phyloP scores from a whole-genome alignment of 2,113 vertebrate genomes.

The Pangasianodon hypophthalmus region DNA sequence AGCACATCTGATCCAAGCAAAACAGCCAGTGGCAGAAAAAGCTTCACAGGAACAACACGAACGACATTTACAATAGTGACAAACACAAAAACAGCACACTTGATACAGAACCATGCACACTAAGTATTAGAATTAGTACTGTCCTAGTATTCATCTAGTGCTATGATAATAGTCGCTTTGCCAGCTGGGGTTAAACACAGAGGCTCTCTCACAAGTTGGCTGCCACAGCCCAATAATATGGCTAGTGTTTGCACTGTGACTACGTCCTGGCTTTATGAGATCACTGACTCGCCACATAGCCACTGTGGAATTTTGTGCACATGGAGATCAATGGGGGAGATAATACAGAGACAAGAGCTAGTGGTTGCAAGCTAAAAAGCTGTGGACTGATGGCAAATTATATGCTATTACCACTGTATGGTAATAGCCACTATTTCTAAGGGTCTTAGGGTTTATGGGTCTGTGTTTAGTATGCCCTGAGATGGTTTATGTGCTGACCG shows the following conservation, averaged over 20 bases:
- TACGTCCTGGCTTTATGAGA: conserved; percentile 26
- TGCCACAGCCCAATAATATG: conserved; percentile 45
- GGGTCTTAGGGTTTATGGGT: conserved; percentile 8
- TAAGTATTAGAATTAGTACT: background rate
- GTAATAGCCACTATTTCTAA: background rate
- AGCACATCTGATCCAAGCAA: conserved; percentile 18
- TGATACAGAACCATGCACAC: background rate
- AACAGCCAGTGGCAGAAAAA: conserved; percentile 16
- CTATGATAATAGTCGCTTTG: background rate
- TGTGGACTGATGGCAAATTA: background rate
- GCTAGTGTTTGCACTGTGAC: conserved; percentile 60
- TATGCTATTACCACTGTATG: background rate
- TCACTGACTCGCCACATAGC: conserved; percentile 9
- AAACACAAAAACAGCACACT: background rate
- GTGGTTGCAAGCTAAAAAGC: too few species aligned
- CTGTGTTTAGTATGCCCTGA: conserved; percentile 18
- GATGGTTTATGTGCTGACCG: conserved; percentile 48
- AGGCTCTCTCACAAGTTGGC: background rate
- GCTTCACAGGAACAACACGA: background rate
- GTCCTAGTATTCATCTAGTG: background rate
- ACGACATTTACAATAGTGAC: background rate
- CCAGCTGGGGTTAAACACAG: conserved; percentile 21
- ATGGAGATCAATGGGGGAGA: background rate
- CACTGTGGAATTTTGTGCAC: conserved; percentile 27
- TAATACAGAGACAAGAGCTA: background rate